These are phyloP conservation scores for Micropoecilia bifurca DNA, from an alignment of 2,797 vertebrate genomes.

Conservation along the genomic window DNA sequence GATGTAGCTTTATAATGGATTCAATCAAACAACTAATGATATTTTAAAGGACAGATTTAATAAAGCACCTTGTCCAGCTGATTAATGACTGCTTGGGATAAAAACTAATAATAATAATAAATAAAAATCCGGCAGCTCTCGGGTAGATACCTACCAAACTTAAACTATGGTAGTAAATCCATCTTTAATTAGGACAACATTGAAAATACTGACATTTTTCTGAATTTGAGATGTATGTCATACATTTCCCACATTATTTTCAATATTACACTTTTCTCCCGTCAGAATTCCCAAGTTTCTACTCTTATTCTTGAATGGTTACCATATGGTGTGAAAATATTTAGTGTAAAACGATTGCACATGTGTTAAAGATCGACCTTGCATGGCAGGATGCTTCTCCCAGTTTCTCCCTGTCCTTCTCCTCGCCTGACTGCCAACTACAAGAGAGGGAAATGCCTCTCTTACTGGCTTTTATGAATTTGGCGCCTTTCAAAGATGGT, in stretches of 20 bases:
- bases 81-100: not conserved
- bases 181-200: not conserved
- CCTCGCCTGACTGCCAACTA: constrained; percentile 19
- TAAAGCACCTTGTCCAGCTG: not conserved
- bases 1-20: not conserved
- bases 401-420: constrained; percentile 1
- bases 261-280: not conserved
- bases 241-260: not conserved
- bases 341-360: not conserved
- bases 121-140: not conserved
- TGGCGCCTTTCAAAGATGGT: constrained; percentile 61
- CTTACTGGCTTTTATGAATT: constrained; percentile 68
- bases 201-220: not conserved
- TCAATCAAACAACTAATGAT: not conserved
- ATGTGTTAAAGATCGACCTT: not conserved
- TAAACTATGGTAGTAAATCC: not conserved
- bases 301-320: not conserved
- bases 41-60: not conserved
- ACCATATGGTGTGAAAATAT: not conserved
- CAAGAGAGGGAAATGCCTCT: constrained; percentile 75
- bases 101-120: not conserved
- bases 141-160: not conserved
- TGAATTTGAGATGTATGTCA: not conserved
- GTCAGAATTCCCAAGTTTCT: not conserved
- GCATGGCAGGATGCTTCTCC: not conserved